Percentiles rank a stretch among this genome's conserved stretches.
Evolutionary conservation across 2,888 invertebrate species (phyloP).

Genomic region (Pilophorus perplexus): DNA sequence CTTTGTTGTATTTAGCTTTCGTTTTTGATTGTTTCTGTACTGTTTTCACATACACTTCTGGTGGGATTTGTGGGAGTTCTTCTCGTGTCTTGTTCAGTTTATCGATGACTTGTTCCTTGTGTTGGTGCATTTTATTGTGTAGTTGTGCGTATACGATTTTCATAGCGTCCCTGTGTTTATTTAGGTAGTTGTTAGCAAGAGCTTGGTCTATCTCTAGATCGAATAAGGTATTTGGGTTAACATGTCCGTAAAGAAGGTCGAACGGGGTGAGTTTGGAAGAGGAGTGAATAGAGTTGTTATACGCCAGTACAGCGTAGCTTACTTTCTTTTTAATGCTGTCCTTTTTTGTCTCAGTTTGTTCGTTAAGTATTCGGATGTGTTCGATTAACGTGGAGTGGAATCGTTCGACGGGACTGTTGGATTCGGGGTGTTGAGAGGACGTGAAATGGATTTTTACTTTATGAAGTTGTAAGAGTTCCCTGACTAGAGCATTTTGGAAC

Average conservation of each 20-base stretch:
- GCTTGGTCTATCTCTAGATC: not conserved
- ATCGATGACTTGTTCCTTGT: not conserved
- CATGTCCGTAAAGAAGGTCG: not conserved
- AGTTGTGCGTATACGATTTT: not conserved
- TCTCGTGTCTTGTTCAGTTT: not conserved
- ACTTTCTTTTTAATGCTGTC: not conserved
- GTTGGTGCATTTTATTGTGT: not conserved
- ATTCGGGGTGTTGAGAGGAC: conserved; percentile 4
- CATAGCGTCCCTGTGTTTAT: not conserved
- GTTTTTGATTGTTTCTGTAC: not conserved
- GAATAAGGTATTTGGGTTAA: not conserved
- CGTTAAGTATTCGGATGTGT: not conserved
- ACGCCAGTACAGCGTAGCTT: not conserved
- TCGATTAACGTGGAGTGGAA: conserved; percentile 7
- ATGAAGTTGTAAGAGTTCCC: not conserved
- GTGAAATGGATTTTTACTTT: conserved; percentile 3
- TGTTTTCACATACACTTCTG: conserved; percentile 4
- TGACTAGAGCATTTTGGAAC: not conserved
- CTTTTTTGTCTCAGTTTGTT: not conserved
- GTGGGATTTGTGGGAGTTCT: not conserved
- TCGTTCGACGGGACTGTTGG: not conserved
- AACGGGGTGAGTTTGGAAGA: not conserved
- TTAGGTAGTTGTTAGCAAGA: not conserved
- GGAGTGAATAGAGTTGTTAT: conserved; percentile 7
- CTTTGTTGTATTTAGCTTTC: not conserved